phyloP scores from a whole-genome alignment of 2,888 invertebrate species.

The Hartigia nigra region DNA sequence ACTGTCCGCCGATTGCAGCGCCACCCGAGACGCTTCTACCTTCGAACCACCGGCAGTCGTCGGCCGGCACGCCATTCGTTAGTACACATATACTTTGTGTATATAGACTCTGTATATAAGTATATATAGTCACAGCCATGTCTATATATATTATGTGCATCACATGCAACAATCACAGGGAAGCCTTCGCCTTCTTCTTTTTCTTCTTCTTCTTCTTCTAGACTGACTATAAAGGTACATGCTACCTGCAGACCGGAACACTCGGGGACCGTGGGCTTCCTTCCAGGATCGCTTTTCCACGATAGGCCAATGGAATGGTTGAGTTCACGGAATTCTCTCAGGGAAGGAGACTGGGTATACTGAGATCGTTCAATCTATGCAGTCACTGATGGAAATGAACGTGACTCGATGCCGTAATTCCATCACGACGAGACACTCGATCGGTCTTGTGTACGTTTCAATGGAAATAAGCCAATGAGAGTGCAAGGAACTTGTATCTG shows the following conservation, averaged over 20 bases:
- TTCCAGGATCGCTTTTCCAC: not conserved
- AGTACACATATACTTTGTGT: not conserved
- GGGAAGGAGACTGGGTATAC: not conserved
- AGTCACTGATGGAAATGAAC: not conserved
- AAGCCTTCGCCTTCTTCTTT: not conserved
- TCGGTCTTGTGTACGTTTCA: not conserved
- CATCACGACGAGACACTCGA: not conserved
- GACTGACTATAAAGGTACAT: not conserved
- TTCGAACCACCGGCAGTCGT: slow-evolving; percentile 3
- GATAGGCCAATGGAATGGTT: not conserved
- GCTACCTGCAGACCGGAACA: not conserved
- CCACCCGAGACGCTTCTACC: slow-evolving; percentile 33
- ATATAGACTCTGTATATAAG: not conserved
- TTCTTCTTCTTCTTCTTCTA: not conserved
- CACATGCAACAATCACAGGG: not conserved
- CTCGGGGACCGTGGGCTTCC: not conserved
- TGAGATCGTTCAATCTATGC: not conserved
- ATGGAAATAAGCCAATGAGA: not conserved
- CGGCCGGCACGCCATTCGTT: not conserved
- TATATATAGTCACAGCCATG: not conserved
- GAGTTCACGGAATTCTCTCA: not conserved
- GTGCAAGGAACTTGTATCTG: not conserved
- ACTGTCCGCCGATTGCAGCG: slow-evolving; percentile 56
- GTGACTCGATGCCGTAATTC: not conserved
- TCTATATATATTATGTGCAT: not conserved